Evolutionary conservation across 1,140 invertebrate species (phyloP).

Genomic region (Drosophila melanogaster): DNA sequence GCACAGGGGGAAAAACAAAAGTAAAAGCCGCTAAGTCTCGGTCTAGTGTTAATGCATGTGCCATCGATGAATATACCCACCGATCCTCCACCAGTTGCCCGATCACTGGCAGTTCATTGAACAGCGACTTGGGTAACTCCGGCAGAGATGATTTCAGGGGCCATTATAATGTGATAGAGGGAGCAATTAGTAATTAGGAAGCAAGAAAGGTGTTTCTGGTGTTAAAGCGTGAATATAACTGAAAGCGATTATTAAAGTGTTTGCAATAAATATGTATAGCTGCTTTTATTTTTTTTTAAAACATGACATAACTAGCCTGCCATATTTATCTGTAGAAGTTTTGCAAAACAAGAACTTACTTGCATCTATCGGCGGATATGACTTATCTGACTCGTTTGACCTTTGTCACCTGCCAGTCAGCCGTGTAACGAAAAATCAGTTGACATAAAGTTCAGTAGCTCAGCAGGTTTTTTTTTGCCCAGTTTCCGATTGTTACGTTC

Average conservation of each 20-base stretch:
- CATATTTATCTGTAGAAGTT: background rate
- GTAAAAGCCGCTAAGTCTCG: constrained; percentile 72
- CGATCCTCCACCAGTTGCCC: constrained; percentile 2
- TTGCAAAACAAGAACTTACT: background rate
- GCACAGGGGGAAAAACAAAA: constrained; percentile 60
- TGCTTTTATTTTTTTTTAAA: background rate
- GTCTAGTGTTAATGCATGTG: constrained; percentile 67
- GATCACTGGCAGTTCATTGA: constrained; percentile 34
- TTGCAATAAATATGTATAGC: background rate
- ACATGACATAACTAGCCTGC: background rate
- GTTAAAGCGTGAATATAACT: background rate
- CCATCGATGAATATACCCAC: constrained; percentile 21
- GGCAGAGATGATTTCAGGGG: constrained; percentile 24
- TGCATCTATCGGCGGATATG: background rate
- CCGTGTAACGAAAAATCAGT: background rate
- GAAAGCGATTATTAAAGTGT: background rate
- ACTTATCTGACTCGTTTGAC: background rate
- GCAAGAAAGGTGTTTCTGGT: constrained; percentile 2
- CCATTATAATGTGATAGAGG: constrained; percentile 20
- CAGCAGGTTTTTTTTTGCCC: constrained; percentile 16
- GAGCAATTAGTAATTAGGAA: constrained; percentile 15
- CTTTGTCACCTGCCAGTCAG: constrained; percentile 4
- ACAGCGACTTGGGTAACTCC: constrained; percentile 38
- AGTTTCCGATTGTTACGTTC: background rate
- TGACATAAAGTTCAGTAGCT: constrained; percentile 18